Evolutionary conservation across 1,140 invertebrate species (phyloP), one percentile per base, ranked within the genome.

Genomic region (Neuroterus valhalla): DNA sequence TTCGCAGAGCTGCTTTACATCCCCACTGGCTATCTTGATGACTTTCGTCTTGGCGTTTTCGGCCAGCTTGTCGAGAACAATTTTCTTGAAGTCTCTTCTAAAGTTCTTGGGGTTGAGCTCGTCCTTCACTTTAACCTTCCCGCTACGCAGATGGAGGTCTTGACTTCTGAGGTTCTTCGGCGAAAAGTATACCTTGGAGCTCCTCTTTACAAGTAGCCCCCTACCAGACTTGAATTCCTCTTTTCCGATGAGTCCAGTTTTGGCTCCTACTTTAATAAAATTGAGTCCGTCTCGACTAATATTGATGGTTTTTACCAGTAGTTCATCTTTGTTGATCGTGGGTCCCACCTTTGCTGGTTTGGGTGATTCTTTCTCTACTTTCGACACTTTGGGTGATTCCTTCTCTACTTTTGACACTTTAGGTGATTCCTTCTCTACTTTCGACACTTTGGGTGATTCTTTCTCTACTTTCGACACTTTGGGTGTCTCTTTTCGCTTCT

Each of bases 1-100:
- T 6, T 87, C 85, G 67, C 88, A 89, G 38, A 78, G 84, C 31
- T 81, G 78, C 69, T 86, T 87, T 6, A 82, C 74, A 15, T 82
- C 79, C 10, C 76, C 45, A 50, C 74, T 68, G 11, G 12, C 2
- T 52, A 52, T 66, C 45, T 71, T 76, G 44, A 48, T 55, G 23
- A 75, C 0, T 4, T 78, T 77, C 44, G 55, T 44, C 21, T 67
- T 75, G 68, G 2, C 44, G 26, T 5, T 62, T n/a, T 62, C 55
- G 2, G 14, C n/a, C 11, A 62, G 1, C 6, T 23, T 31, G 0
- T 62, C 55, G 0, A 31, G n/a, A 62, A 14, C 6, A 55, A 2
- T 38, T 1, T 15, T 38, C n/a, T 15, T 52, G 70, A 75, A 15
- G 12, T 48, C 52, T 23, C 68, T 76, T 12, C 23, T 21, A 19